These are phyloP conservation scores for Montipora cactus DNA, from an alignment of 64 coral and sea anemone genomes.

Conservation along the genomic window DNA sequence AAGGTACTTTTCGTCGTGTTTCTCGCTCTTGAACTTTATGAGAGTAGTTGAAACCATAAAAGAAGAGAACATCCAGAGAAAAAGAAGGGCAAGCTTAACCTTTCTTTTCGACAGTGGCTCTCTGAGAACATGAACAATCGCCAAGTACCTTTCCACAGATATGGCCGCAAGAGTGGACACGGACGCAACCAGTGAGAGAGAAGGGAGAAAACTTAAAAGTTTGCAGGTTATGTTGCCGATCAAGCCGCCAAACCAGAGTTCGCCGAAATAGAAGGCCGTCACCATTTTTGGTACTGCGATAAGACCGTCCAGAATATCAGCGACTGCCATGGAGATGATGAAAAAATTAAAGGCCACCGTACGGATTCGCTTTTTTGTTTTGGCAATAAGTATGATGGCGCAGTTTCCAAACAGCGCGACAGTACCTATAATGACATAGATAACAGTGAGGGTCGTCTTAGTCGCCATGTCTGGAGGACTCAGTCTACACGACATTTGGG, in stretches of 20 bases:
- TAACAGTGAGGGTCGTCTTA: slow-evolving; percentile 37
- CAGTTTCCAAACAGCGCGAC: slow-evolving; percentile 60
- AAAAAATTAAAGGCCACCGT: neutral
- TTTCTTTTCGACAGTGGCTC: slow-evolving; percentile 45
- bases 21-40: slow-evolving; percentile 32
- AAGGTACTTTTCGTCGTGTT: neutral
- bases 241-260: slow-evolving; percentile 24
- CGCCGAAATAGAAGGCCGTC: neutral
- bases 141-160: neutral
- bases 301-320: neutral
- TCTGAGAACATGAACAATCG: neutral
- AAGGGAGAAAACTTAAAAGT: neutral
- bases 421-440: slow-evolving; percentile 51
- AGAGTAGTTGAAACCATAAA: slow-evolving; percentile 14
- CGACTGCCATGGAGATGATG: neutral
- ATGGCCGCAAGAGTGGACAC: neutral
- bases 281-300: neutral
- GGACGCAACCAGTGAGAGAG: neutral
- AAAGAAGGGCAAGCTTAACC: slow-evolving; percentile 41
- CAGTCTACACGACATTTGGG: neutral
- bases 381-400: slow-evolving; percentile 56
- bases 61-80: slow-evolving; percentile 46
- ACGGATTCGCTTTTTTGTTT: slow-evolving; percentile 1
- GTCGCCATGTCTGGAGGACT: neutral
- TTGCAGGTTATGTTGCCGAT: neutral